Base-by-base conservation (phyloP, 2,888 invertebrate species). In the Troides helena region DNA sequence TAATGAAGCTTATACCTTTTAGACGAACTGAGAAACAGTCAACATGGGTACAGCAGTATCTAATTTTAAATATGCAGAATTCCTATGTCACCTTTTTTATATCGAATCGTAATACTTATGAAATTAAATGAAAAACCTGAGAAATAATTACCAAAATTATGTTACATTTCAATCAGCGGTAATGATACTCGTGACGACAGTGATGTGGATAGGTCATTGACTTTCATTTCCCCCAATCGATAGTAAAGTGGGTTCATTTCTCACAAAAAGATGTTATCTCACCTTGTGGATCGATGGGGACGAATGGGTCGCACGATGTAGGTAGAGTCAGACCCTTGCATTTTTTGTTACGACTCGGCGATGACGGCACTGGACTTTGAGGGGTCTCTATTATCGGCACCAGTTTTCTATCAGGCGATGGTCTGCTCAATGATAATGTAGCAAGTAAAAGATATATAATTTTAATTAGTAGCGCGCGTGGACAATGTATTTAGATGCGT, bases 201-300 rank as follows among this genome's bases (percentile, higher is more conserved):
- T 39, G 39, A 39, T 39, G 39, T 39, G 10, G 39, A 50, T 14
- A 50, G 2, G 50, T 50, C 50, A 50, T 50, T 14, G 50, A 50
- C 50, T 50, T 21, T 50, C 17, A 50, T 17, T 50, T 50, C 4
- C 14, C 14, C 50, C 14, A 14, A 50, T 50, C 50, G 50, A 50
- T 50, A 50, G 1, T 17, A 50, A 50, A 50, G 18, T 50, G 4
- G 50, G 50, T 50, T 50, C 39, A 39, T 39, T 50, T 50, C 18
- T 50, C 14, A 18, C 14, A 50, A 18, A 21, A 14, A 17, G 50
- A 50, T 50, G 18, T 12, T 50, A 50, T 36, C 79, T 81, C 75
- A 88, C 95, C 95, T 81, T 95, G 95, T 4, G 95, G 95, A 84
- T 95, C 95, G 67, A 95, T 88, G 0, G 93, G 88, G 65, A 84